Evolutionary conservation across 2,888 invertebrate genomes (phyloP), one percentile per base, ranked within the genome.

Genomic region (Xanthia icteritia): DNA sequence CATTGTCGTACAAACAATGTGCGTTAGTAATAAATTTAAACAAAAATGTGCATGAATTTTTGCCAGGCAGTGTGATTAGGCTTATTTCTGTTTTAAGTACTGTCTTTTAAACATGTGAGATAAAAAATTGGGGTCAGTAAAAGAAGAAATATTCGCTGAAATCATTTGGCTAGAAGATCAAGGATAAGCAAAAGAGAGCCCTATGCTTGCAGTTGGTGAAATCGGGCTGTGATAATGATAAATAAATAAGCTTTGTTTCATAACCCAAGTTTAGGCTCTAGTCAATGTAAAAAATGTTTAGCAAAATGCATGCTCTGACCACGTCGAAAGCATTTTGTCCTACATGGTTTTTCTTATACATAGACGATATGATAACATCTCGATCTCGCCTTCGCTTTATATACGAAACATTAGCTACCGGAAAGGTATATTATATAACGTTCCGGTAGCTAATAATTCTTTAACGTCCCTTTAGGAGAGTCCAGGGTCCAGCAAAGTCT

Each of bases 1-100:
- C 75, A 77, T 86, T 85, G 77, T 82, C 54, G 66, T 71, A 64
- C 74, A 70, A 67, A 83, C 73, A 72, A 73, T 64, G 69, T 85
- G 31, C 70, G 60, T 77, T 68, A 67, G 60, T 77, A 71, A 70
- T 70, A 73, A 48, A 51, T 77, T 70, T 73, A 66, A 77, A 81
- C 58, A 39, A 63, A 73, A 71, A 63, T 76, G 13, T 69, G 69
- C 54, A 60, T 58, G 54, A 20, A 54, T 45, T 76, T 42, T 81
- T 69, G 23, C 2, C 42, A 42, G 23, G 23, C 45, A 39, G 56
- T 64, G 48, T 67, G 48, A 51, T 64, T 42, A 61, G 31, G 31
- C 11, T 60, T 54, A 64, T 76, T 60, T 73, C 20, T 65, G 27
- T 71, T 68, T n/a, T 66, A 68, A 54, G 60, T 71, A 63, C 39